These are phyloP conservation scores for Meganola albula DNA, from an alignment of 2,888 invertebrate genomes.

Conservation along the genomic window DNA sequence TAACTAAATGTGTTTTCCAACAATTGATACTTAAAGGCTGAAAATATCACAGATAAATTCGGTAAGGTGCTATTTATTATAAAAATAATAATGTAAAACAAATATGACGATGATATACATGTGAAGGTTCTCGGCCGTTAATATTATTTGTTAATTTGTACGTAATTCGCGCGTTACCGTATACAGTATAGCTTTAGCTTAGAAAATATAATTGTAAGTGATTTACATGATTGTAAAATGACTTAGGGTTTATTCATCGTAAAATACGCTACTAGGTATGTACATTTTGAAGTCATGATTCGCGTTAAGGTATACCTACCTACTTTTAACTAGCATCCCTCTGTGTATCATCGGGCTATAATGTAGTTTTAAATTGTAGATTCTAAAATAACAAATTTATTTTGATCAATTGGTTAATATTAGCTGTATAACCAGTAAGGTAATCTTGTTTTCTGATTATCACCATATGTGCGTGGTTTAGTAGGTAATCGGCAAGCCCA, in stretches of 20 bases:
- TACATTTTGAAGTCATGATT: no score
- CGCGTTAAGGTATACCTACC: no score
- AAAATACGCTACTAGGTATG: no score
- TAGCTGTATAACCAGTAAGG: no score
- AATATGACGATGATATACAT: conserved; percentile 53
- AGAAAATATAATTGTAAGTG: conserved; percentile 49
- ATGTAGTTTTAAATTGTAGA: no score
- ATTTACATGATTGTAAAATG: conserved; percentile 42
- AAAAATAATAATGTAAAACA: conserved; percentile 59
- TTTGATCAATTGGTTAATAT: no score
- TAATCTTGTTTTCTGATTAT: no score
- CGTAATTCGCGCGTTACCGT: conserved; percentile 76
- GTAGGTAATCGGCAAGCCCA: conserved; percentile 59
- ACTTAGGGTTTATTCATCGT: no score
- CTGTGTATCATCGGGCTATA: no score
- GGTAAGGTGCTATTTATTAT: conserved; percentile 76
- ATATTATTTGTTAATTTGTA: conserved; percentile 70
- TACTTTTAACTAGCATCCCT: no score
- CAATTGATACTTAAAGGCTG: conserved; percentile 68
- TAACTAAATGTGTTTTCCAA: conserved; percentile 45
- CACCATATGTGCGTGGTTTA: no score
- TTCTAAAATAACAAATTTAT: no score
- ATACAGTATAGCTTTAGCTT: conserved; percentile 67
- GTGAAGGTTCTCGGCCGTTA: conserved; percentile 54
- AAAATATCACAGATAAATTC: conserved; percentile 71